Base-by-base conservation (phyloP, 2,113 vertebrate species). In the Panthera tigris region DNA sequence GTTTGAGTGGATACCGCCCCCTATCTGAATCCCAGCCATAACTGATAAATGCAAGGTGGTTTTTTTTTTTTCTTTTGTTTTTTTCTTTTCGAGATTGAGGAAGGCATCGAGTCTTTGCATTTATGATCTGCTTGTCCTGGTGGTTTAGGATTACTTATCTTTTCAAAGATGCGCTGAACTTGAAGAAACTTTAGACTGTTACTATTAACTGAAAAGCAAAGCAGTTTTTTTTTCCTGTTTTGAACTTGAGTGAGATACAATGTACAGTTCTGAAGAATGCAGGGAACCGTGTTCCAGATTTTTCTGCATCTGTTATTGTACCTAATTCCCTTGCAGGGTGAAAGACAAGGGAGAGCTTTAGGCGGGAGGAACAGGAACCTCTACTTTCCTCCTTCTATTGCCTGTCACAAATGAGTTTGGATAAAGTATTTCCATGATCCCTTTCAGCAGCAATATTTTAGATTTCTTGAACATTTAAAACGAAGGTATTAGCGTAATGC, bases 391-490 rank as follows among this genome's bases (percentile, higher is more conserved):
- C 11, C 2, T 41, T 73, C 15, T 63, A 0, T 3, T 29, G 7
- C 45, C 23, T 25, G 71, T 74, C 29, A 25, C 25, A 66, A 25
- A 23, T 1, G 23, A 87, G n/a, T 96, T 82, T 91, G 85, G 78
- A 25, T 55, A 13, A 93, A 82, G 48, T 88, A 57, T 74, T 86
- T 48, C 39, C 45, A 36, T 4, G n/a, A 39, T 73, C 36, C 11
- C 29, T 87, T 80, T 80, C 31, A 55, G 23, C 45, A 41, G 18
- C 21, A 63, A 45, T 61, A 65, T n/a, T 14, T 83, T 66, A 80
- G 33, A 18, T 63, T 85, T 89, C 63, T 94, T 85, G 85, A 85
- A 79, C 63, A 31, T 95, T 94, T 95, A 61, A 91, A 91, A 79
- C 50, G 18, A 73, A 63, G 41, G 31, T 18, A 25, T 85, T 8